Conservation (phyloP, 2,888 invertebrate genomes). For the Mystacides longicornis region DNA sequence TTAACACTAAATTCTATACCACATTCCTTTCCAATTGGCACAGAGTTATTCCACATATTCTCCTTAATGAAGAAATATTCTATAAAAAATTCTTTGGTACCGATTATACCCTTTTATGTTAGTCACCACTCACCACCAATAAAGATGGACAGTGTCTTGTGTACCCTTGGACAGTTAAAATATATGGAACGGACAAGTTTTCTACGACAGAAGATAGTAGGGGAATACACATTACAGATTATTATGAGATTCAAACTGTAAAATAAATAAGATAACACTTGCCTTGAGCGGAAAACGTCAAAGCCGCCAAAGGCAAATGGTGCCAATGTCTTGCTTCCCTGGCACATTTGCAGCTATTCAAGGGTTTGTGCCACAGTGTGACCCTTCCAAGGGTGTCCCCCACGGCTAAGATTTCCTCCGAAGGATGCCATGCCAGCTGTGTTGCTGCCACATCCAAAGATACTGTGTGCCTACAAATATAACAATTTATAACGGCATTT, state of each 20-base stretch:
- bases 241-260: background rate
- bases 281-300: constrained; percentile 41
- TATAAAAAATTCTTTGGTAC: too few species aligned
- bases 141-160: too few species aligned
- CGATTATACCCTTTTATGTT: too few species aligned
- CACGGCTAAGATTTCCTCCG: constrained; percentile 35
- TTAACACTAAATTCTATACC: too few species aligned
- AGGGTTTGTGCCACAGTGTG: constrained; percentile 37
- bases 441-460: constrained; percentile 35
- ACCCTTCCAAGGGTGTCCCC: constrained; percentile 41
- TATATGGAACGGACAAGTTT: too few species aligned
- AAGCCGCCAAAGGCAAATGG: constrained; percentile 38
- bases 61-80: too few species aligned
- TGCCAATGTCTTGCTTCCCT: constrained; percentile 45
- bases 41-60: too few species aligned
- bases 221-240: background rate
- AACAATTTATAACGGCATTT: too few species aligned
- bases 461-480: constrained; percentile 33
- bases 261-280: constrained; percentile 11
- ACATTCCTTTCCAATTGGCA: too few species aligned
- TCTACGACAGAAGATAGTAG: too few species aligned
- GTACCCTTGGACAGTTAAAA: too few species aligned
- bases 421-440: constrained; percentile 38
- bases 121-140: too few species aligned
- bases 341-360: constrained; percentile 32